A percentile compares a stretch with the other conserved stretches of the same genome.
Evolutionary conservation across 2,113 vertebrate genomes (phyloP).

Genomic region (Brachypteracias leptosomus): DNA sequence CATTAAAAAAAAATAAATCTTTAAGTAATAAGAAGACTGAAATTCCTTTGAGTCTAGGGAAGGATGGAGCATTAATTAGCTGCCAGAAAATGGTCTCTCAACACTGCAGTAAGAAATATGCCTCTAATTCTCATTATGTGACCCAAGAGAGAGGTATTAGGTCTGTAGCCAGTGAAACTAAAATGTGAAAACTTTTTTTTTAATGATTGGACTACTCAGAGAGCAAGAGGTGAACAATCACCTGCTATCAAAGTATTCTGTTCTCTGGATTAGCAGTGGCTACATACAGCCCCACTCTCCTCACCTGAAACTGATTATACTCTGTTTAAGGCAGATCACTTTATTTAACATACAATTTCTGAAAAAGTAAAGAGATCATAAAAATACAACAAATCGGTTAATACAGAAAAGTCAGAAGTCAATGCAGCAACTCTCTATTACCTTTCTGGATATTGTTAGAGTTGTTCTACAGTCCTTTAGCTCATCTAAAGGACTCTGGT

Average conservation of each 20-base stretch:
- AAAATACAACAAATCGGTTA: not conserved
- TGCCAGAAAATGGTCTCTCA: slow-evolving; percentile 64
- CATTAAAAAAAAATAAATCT: slow-evolving; percentile 66
- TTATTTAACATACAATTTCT: not conserved
- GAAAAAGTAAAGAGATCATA: not conserved
- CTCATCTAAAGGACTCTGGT: not conserved
- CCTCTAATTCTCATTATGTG: slow-evolving; percentile 69
- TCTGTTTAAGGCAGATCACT: not conserved
- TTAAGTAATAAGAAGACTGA: slow-evolving; percentile 46
- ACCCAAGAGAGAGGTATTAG: slow-evolving; percentile 41
- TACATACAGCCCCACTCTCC: not conserved
- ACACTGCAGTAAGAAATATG: slow-evolving; percentile 67
- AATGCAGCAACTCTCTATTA: not conserved
- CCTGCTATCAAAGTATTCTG: not conserved
- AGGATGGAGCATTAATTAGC: slow-evolving; percentile 65
- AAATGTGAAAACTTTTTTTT: slow-evolving; percentile 66
- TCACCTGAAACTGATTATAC: not conserved
- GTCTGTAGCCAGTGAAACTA: slow-evolving; percentile 51
- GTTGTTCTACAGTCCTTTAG: not conserved
- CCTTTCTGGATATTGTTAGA: not conserved
- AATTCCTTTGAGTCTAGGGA: slow-evolving; percentile 61
- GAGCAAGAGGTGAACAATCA: slow-evolving; percentile 40
- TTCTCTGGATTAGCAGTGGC: not conserved
- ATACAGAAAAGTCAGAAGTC: not conserved
- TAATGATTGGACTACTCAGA: slow-evolving; percentile 22